A percentile compares a stretch with the other conserved stretches of the same genome.
These are phyloP conservation scores for Neostethus bicornis DNA, from an alignment of 2,797 vertebrate species.

Conservation along the genomic window DNA sequence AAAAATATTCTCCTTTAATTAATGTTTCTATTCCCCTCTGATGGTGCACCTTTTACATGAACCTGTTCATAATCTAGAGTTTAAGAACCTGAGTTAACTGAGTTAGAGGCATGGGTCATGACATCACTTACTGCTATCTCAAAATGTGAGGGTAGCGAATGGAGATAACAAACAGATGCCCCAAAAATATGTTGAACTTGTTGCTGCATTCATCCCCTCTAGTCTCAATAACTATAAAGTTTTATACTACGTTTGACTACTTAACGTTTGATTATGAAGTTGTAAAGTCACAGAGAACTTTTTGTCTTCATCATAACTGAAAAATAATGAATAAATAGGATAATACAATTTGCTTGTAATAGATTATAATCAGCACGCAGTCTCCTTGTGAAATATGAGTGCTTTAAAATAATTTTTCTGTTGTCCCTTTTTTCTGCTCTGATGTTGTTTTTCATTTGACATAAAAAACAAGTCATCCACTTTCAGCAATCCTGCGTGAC, in stretches of 20 bases:
- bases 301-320: neutral
- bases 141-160: neutral
- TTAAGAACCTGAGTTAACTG: neutral
- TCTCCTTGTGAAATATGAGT: slow-evolving; percentile 59
- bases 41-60: neutral
- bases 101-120: neutral
- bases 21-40: neutral
- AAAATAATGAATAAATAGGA: neutral
- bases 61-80: neutral
- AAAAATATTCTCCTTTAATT: neutral
- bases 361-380: slow-evolving; percentile 21
- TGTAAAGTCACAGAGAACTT: neutral
- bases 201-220: neutral
- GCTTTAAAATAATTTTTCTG: slow-evolving; percentile 55
- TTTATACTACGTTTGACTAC: neutral
- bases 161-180: neutral
- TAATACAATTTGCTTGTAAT: slow-evolving; percentile 21
- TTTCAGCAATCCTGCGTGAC: slow-evolving; percentile 61
- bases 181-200: neutral
- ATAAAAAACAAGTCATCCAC: slow-evolving; percentile 66
- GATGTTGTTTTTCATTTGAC: slow-evolving; percentile 51
- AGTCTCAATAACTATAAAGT: neutral
- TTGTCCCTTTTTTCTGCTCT: slow-evolving; percentile 57
- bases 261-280: neutral
- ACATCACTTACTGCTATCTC: neutral